These are phyloP conservation scores for Apistogramma diplotaenia DNA, from an alignment of 2,113 vertebrate genomes.

Conservation along the genomic window DNA sequence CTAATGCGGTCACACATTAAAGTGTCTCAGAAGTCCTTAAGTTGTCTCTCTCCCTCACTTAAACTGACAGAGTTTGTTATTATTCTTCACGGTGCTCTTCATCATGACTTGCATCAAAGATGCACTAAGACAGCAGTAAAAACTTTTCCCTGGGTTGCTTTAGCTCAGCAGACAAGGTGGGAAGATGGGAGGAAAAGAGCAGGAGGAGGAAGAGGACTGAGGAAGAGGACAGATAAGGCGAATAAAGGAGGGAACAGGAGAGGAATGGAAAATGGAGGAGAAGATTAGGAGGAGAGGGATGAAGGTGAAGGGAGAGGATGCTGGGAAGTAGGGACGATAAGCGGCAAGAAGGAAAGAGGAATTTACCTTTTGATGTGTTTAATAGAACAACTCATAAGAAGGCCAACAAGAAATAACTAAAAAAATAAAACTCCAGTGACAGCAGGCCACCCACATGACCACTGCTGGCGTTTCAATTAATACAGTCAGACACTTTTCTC, in stretches of 20 bases:
- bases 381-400: conserved; percentile 46
- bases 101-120: conserved; percentile 45
- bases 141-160: conserved; percentile 28
- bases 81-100: conserved; percentile 26
- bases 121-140: conserved; percentile 41
- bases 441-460: conserved; percentile 37
- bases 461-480: conserved; percentile 55
- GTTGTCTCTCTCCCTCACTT: not conserved
- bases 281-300: not conserved
- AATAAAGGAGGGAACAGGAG: not conserved
- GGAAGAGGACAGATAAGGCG: not conserved
- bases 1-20: conserved; percentile 16
- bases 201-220: not conserved
- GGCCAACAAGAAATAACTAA: not conserved
- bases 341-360: conserved; percentile 15
- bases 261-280: not conserved
- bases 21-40: conserved; percentile 12
- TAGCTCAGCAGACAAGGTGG: not conserved
- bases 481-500: conserved; percentile 33
- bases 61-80: conserved; percentile 3
- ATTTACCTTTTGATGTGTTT: conserved; percentile 43
- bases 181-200: not conserved
- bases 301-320: conserved; percentile 4
- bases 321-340: conserved; percentile 31
- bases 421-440: not conserved